Evolutionary conservation across 2,113 vertebrate genomes (phyloP), one percentile per base, ranked within the genome.

Genomic region (Cyprinodon brontotheroides): DNA sequence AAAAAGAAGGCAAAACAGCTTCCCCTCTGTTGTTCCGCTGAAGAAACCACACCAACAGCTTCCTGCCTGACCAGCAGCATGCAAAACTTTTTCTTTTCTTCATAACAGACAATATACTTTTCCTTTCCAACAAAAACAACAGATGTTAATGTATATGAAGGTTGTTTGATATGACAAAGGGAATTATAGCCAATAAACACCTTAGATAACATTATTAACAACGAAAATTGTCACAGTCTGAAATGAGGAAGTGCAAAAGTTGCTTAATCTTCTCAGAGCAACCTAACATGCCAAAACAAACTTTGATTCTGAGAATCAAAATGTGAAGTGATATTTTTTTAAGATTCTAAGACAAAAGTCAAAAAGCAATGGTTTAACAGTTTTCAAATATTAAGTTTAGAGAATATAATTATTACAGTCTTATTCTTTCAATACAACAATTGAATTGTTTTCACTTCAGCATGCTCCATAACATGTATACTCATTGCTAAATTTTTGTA

Each of bases 1-100:
- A 29, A 29, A 29, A 29, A 84, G 78, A 78, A 8, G 48, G 68
- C 43, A 70, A 50, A 65, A 47, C 48, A 76, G 87, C 85, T 91
- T 91, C 89, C 89, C 78, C 77, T 89, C 65, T 78, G 17, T 20
- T 70, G 67, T 88, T 90, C 86, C 86, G 70, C 86, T 87, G 65
- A 57, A 74, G 75, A 85, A 86, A 90, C 84, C 85, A 65, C 89
- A 86, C 43, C 68, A n/a, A 63, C 68, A 37, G 70, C 83, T 92
- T 91, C 91, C 91, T 88, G 86, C 74, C 70, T 76, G 74, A 71
- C 73, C 79, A 70, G n/a, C 17, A 13, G 75, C 61, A 12, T 13
- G 29, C 61, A 29, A 66, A 69, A 17, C 3, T 37, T 6, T 3
- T 29, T 29, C 29, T 61, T 37, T 43, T 67, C 29, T 11, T 59